Evolutionary conservation across 2,797 vertebrate genomes (phyloP).

Genomic region (Cyprinella venusta): DNA sequence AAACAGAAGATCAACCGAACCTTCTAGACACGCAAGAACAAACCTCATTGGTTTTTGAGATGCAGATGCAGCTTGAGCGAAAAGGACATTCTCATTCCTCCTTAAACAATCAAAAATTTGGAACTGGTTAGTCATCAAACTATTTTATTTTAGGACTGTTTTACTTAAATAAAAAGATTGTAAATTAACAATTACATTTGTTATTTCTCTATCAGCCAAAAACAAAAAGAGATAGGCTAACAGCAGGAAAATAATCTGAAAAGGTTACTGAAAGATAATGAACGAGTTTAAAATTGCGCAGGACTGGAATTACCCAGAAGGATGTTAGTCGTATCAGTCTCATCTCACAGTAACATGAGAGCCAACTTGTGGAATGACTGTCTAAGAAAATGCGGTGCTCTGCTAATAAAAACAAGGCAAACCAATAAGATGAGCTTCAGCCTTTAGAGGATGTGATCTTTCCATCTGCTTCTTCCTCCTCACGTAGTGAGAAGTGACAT

Average conservation of each 20-base stretch:
- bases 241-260: neutral
- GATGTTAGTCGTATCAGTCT: constrained; percentile 14
- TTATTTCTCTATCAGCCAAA: neutral
- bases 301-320: constrained; percentile 16
- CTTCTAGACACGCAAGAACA: too few relatives aligned
- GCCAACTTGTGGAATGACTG: constrained; percentile 24
- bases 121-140: neutral
- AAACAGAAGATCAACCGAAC: too few relatives aligned
- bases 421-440: constrained; percentile 12
- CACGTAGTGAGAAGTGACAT: neutral
- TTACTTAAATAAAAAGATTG: neutral
- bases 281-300: neutral
- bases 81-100: neutral
- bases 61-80: neutral
- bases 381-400: neutral
- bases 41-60: too few relatives aligned
- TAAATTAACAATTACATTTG: neutral
- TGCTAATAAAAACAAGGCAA: constrained; percentile 27
- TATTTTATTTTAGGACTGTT: neutral
- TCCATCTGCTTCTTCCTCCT: constrained; percentile 1
- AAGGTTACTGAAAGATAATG: neutral
- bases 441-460: constrained; percentile 23
- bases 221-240: neutral
- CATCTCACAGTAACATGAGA: constrained; percentile 16
- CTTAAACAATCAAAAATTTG: neutral